Base-by-base conservation (phyloP, 2,113 vertebrate genomes). In the Syngnathoides biaculeatus region DNA sequence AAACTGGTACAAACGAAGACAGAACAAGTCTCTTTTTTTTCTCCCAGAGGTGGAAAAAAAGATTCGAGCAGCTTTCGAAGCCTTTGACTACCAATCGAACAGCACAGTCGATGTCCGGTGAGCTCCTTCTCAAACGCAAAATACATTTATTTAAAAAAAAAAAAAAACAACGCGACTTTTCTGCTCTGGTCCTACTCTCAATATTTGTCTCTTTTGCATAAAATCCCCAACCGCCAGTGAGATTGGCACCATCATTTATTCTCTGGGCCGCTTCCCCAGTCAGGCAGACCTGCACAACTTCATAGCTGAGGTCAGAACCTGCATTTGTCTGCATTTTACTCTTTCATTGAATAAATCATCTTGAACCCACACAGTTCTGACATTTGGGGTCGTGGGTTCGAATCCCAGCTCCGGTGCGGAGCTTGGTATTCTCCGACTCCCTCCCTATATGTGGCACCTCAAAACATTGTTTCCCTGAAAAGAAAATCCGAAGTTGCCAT, bases 81-180 rank as follows among this genome's bases (percentile, higher is more conserved):
- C 93, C 6, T 98, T 99, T 91, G 97, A 98, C 87, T 91, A 92
- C 26, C 89, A 95, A 60, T 72, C 68, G 0, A 93, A 93, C 88
- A 91, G 93, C 81, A 95, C 93, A 27, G 95, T 96, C 84, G 94
- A 97, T 84, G 92, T 93, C 80, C 92, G 96, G 97, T 99, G 89
- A 91, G 91, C 59, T 69, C 24, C 8, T 0, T 55, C 22, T 55
- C 1, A 13, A 55, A 5, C 26, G 22, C 22, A 26, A 14, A 27
- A 14, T 14, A 1, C 14, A 26, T 14, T 0, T 26, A n/a, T n/a
- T 55, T 24, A 26, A 14, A 55, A 27, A n/a, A n/a, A n/a, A n/a
- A n/a, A n/a, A n/a, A n/a, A n/a, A n/a, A n/a, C n/a, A n/a, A 2
- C 1, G 24, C 1, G 1, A 14, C 20, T 19, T 20, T 19, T 17